Conservation (phyloP, 2,888 invertebrate species). For the Spicauda simplicius region DNA sequence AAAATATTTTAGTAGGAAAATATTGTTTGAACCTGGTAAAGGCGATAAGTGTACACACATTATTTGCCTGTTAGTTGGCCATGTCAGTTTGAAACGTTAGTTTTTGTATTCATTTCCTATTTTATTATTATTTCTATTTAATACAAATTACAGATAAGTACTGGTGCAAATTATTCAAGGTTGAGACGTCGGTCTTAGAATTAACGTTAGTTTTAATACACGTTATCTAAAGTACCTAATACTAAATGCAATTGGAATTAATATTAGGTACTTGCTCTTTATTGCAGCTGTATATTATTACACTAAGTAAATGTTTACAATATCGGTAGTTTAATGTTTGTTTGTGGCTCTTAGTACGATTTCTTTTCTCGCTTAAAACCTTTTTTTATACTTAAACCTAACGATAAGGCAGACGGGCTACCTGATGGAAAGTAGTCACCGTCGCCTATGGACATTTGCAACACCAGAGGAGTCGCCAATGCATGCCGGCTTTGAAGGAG, state of each 20-base stretch:
- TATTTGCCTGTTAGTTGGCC: no score
- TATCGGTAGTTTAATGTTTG: background rate
- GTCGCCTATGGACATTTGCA: no score
- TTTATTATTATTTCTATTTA: no score
- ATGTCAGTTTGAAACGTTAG: background rate
- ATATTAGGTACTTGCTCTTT: background rate
- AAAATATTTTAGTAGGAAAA: no score
- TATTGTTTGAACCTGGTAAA: background rate
- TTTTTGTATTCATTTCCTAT: background rate
- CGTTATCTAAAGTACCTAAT: background rate
- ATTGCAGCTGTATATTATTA: background rate
- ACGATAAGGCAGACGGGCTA: no score
- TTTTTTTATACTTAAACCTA: no score
- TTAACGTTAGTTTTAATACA: background rate
- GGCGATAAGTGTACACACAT: background rate
- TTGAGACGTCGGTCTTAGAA: background rate
- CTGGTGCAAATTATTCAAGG: background rate
- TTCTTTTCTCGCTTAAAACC: no score
- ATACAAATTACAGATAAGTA: background rate
- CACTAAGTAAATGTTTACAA: background rate
- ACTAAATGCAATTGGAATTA: background rate
- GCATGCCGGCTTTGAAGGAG: no score
- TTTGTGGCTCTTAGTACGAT: no score
- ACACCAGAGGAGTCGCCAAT: no score
- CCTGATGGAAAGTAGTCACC: no score